Percentiles rank a stretch among this genome's conserved stretches.
These are phyloP conservation scores for Clistopyga incitator DNA, from an alignment of 2,888 invertebrate genomes.

Conservation along the genomic window DNA sequence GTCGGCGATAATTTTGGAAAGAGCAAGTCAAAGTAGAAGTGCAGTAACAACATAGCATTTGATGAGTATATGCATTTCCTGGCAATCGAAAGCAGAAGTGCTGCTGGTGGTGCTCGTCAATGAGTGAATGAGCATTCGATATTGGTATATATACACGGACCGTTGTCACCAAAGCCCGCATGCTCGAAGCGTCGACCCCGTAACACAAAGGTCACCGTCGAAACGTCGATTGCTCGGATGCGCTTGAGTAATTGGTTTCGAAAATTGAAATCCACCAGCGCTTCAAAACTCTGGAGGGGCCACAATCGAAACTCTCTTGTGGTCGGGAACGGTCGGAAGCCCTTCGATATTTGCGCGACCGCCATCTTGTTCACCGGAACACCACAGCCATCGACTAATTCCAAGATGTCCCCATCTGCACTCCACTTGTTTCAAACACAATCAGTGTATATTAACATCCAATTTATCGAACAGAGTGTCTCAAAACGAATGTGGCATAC, in stretches of 20 bases:
- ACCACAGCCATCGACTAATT: slow-evolving; percentile 60
- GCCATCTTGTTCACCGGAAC: slow-evolving; percentile 38
- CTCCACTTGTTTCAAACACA: slow-evolving; percentile 65
- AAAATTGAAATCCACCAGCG: slow-evolving; percentile 75
- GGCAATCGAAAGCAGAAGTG: slow-evolving; percentile 2
- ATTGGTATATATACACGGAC: slow-evolving; percentile 31
- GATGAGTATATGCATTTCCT: background rate
- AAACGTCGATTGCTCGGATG: slow-evolving; percentile 64
- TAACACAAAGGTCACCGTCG: slow-evolving; percentile 60
- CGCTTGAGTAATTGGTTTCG: slow-evolving; percentile 72
- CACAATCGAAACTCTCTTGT: slow-evolving; percentile 53
- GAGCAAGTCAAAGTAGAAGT: background rate
- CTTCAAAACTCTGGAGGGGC: slow-evolving; percentile 48
- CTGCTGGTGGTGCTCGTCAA: background rate
- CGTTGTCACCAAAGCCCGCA: slow-evolving; percentile 11
- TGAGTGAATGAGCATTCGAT: slow-evolving; percentile 4
- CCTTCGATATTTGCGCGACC: slow-evolving; percentile 16
- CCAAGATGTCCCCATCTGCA: slow-evolving; percentile 64
- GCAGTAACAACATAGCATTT: slow-evolving; percentile 11
- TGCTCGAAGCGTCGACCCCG: slow-evolving; percentile 16
- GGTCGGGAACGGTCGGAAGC: slow-evolving; percentile 20
- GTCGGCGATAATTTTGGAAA: background rate
- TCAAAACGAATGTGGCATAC: too few species aligned
- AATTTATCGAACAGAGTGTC: slow-evolving; percentile 69
- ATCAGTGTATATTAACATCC: slow-evolving; percentile 77